Base-by-base conservation (phyloP, 1,140 invertebrate genomes). In the Periplaneta americana region DNA sequence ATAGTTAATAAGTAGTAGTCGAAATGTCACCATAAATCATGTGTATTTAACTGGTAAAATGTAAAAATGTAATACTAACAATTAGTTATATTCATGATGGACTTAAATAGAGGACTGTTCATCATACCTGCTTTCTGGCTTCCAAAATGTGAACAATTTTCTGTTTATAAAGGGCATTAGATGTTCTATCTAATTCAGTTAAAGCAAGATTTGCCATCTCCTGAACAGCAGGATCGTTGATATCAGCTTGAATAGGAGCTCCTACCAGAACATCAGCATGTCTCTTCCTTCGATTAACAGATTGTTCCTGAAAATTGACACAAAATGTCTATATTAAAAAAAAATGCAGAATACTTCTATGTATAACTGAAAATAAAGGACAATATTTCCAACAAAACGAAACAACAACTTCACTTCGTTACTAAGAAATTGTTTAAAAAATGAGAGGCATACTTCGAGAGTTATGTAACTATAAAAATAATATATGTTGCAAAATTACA, bases 101-200 rank as follows among this genome's bases (percentile, higher is more conserved):
- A n/a, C n/a, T n/a, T n/a, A n/a, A n/a, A n/a, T n/a, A n/a, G n/a
- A n/a, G n/a, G n/a, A n/a, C n/a, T n/a, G n/a, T n/a, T n/a, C n/a
- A n/a, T n/a, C 34, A 35, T 75, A 81, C 81, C 81, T 81, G 81
- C 28, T n/a, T 48, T 5, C 11, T 10, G 32, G 80, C 80, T 13
- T 37, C n/a, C 4, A 75, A 34, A 15, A 81, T 76, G 17, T 48
- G 22, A 33, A 82, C 34, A 39, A 77, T 48, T 74, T 34, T 85
- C 74, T 85, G 84, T 28, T 82, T 82, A 81, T 84, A 85, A 32
- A 84, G 33, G 17, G 84, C 83, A 81, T 85, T 84, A 22, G 82
- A 83, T 75, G 37, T 66, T 57, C 10, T 78, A 77, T 85, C 84
- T n/a, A 86, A 18, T 32, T 83, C 79, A 5, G 75, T 36, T 11